A percentile compares a stretch with the other conserved stretches of the same genome.
Conservation (phyloP, 2,888 invertebrate species). For the Thecocarcelia acutangulata region DNA sequence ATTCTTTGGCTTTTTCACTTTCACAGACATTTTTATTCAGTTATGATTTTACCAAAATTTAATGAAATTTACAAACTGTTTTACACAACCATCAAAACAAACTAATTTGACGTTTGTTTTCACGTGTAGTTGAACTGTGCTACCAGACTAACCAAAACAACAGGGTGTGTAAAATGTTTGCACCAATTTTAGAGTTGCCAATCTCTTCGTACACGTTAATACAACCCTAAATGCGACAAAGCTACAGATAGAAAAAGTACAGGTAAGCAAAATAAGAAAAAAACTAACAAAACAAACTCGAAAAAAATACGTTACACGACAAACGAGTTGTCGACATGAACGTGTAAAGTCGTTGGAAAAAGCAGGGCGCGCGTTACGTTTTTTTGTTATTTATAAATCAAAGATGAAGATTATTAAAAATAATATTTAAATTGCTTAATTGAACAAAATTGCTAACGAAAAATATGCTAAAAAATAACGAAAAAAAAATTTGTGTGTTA, state of each 20-base stretch:
- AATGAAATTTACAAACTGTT: not conserved
- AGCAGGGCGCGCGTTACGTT: slow-evolving; percentile 55
- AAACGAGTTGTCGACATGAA: slow-evolving; percentile 75
- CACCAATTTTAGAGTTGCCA: not conserved
- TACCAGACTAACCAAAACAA: not conserved
- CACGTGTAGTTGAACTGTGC: slow-evolving; percentile 45
- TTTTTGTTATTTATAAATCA: slow-evolving; percentile 2
- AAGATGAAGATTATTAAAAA: slow-evolving; percentile 46
- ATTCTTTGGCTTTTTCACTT: slow-evolving; percentile 53
- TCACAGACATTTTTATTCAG: slow-evolving; percentile 36
- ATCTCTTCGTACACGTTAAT: not conserved
- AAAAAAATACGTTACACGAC: slow-evolving; percentile 69
- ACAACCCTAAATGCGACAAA: slow-evolving; percentile 48
- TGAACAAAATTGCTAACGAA: not conserved
- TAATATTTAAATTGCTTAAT: slow-evolving; percentile 11
- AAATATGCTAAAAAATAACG: slow-evolving; percentile 15
- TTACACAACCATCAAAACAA: slow-evolving; percentile 40
- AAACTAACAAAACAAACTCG: slow-evolving; percentile 68
- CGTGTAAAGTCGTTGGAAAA: slow-evolving; percentile 68
- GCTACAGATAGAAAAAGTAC: slow-evolving; percentile 45
- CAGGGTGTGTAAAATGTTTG: slow-evolving; percentile 15
- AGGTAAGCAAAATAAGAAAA: slow-evolving; percentile 52
- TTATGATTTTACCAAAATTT: not conserved
- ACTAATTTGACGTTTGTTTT: slow-evolving; percentile 38
- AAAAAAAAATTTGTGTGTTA: slow-evolving; percentile 18